These are phyloP conservation scores for Cryptus viduatorius DNA, from an alignment of 2,888 invertebrate genomes.

Conservation along the genomic window DNA sequence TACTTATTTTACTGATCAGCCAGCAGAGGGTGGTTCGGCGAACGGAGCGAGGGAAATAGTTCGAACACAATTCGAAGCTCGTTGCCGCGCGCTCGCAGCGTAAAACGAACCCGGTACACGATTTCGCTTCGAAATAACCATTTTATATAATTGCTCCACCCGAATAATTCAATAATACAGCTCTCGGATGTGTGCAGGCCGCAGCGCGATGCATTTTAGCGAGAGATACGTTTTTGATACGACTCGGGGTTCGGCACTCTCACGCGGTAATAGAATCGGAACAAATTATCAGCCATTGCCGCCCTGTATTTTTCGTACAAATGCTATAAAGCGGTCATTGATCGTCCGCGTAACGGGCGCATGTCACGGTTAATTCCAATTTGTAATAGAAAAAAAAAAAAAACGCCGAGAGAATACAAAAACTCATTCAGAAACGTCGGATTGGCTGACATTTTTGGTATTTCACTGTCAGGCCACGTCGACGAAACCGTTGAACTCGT, in stretches of 20 bases:
- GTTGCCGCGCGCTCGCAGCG: slow-evolving; percentile 21
- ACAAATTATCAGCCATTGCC: slow-evolving; percentile 71
- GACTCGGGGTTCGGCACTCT: slow-evolving; percentile 38
- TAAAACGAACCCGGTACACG: slow-evolving; percentile 44
- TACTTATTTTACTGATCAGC: slow-evolving; percentile 46
- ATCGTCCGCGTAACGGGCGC: slow-evolving; percentile 60
- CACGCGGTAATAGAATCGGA: slow-evolving; percentile 75
- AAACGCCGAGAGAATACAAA: slow-evolving; percentile 6
- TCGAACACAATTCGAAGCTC: slow-evolving; percentile 16
- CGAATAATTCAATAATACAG: slow-evolving; percentile 77
- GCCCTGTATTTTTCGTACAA: slow-evolving; percentile 62
- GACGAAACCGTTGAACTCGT: slow-evolving; percentile 18
- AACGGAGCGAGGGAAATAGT: neutral
- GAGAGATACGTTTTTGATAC: slow-evolving; percentile 66
- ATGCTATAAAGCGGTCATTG: slow-evolving; percentile 72
- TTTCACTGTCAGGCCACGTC: slow-evolving; percentile 34
- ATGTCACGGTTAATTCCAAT: slow-evolving; percentile 63
- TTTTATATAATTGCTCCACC: slow-evolving; percentile 71
- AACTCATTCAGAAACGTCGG: slow-evolving; percentile 48
- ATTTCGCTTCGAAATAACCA: slow-evolving; percentile 65
- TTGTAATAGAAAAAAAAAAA: slow-evolving; percentile 47
- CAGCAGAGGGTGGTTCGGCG: neutral
- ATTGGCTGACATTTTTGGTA: slow-evolving; percentile 45
- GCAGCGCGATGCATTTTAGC: slow-evolving; percentile 66
- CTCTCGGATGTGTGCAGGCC: slow-evolving; percentile 53